Evolutionary conservation across 64 coral and sea anemone genomes (phyloP), one percentile per base, ranked within the genome.

Genomic region (Pocillopora verrucosa): DNA sequence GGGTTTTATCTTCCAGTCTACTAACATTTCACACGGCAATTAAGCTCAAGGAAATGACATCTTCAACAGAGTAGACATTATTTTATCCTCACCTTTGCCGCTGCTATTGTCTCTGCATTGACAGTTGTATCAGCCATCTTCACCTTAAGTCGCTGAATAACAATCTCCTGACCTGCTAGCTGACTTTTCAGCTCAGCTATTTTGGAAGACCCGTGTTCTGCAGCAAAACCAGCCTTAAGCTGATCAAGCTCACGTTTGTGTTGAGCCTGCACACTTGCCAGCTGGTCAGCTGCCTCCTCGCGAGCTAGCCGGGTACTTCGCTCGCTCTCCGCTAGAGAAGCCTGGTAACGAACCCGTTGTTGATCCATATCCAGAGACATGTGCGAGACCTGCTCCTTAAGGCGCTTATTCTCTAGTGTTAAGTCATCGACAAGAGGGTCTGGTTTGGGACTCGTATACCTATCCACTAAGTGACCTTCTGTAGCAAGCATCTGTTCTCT

Each of bases 281-380:
- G n/a, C 86, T 95, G 88, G 65, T 99, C 97, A 91, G 94, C 90
- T 74, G 97, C 84, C 41, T 93, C 97, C 26, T 99, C 97, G 10
- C 89, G 91, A 77, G 77, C 78, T 37, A 95, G 94, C 58, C 97
- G 86, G 6, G 94, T 72, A 72, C 78, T 86, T 15, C 93, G 94
- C 65, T 99, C 97, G 12, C 88, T 86, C 37, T 99, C 97, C 1
- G 97, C 94, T 20, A 99, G 76, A 13, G 94, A 99, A 4, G 91
- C 97, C 86, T 99, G 97, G 74, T 78, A 93, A 59, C 97, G 83
- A 67, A 95, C 91, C 83, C 94, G 77, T 26, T 95, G 90, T 86
- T 99, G 97, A 58, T 99, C 97, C 70, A 89, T 84, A 72, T 99
- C 91, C 56, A 99, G 84, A 20, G 93, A 90, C 14, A 95, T 56